Base-by-base conservation (phyloP, 2,797 vertebrate genomes). In the Molossus alvarezi region DNA sequence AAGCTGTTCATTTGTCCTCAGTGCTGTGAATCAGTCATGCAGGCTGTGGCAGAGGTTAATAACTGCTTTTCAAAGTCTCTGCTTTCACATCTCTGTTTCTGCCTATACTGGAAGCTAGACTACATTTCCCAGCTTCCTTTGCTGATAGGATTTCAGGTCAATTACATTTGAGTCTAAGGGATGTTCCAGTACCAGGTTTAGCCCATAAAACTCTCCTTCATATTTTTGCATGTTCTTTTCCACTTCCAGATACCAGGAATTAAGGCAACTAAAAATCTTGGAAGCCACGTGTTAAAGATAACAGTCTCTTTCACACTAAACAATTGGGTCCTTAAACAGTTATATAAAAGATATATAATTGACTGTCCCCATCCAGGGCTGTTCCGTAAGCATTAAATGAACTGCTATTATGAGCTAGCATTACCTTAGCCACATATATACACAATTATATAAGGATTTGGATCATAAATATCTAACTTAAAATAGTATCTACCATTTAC, bases 391-490 rank as follows among this genome's bases (percentile, higher is more conserved):
- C 25, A 51, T 27, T 65, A 67, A 51, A 58, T 67, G 65, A 93
- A 81, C 9, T 27, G 33, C 15, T 77, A n/a, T 1, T 71, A 11
- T 62, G n/a, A 84, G 27, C 41, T 64, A 88, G 60, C 12, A 81
- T 76, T 60, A 37, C 1, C 27, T 27, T 83, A 84, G 33, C 25
- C 60, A 80, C 79, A 51, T 51, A 75, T 53, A 48, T 48, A 14
- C 12, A 29, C 7, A 94, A 55, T 41, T n/a, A 57, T 20, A 7
- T 33, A 88, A 41, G 27, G 60, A 89, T 60, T 90, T 89, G 25
- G 9, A 37, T 85, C 23, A 84, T 13, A 93, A 90, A 91, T 67
- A 65, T 33, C 23, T 76, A 89, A 90, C 18, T 89, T 86, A 81
- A 90, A 93, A 55, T 27, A 60, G 8, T 62, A 88, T 77, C 57